phyloP scores from a whole-genome alignment of 2,113 vertebrate species.

The Crocuta crocuta region DNA sequence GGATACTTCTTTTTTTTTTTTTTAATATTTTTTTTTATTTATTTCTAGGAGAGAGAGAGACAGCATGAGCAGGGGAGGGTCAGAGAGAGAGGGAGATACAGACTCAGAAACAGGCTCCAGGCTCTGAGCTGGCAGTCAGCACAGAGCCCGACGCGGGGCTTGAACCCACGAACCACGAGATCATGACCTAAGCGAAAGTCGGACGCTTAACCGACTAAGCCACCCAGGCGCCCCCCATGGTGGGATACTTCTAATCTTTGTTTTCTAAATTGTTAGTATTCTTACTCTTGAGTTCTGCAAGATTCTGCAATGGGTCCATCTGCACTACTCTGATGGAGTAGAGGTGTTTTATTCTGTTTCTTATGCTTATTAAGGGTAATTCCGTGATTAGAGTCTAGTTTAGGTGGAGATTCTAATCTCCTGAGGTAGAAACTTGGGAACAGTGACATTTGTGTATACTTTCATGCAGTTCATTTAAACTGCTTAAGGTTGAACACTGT shows the following conservation, averaged over 20 bases:
- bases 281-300: background rate
- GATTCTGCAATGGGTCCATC: background rate
- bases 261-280: background rate
- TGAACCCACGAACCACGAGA: too few relatives aligned
- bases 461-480: background rate
- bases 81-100: too few relatives aligned
- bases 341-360: background rate
- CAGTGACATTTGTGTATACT: background rate
- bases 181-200: too few relatives aligned
- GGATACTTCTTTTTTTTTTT: background rate
- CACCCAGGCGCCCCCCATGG: too few relatives aligned
- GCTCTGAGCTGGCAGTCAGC: too few relatives aligned
- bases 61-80: too few relatives aligned
- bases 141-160: too few relatives aligned
- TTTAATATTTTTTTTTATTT: too few relatives aligned
- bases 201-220: too few relatives aligned
- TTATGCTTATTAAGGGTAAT: background rate
- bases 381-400: background rate
- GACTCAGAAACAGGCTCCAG: too few relatives aligned
- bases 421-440: conserved; percentile 20
- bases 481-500: background rate
- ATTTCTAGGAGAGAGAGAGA: too few relatives aligned
- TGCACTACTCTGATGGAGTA: background rate
- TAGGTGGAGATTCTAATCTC: background rate
- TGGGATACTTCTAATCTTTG: background rate